Base-by-base conservation (phyloP, 2,888 invertebrate species). In the Drymonia ruficornis region DNA sequence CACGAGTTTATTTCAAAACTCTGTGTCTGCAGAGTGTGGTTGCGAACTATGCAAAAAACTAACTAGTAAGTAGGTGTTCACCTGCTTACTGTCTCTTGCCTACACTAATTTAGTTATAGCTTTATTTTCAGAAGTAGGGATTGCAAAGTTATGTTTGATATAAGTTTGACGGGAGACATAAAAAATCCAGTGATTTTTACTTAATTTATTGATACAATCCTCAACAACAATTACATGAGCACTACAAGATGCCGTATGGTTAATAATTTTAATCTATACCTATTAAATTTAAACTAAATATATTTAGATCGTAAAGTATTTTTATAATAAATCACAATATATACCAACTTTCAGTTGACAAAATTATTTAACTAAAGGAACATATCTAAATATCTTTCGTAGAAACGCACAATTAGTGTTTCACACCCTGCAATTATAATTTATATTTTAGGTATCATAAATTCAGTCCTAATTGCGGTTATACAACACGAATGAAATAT, bases 191-290 rank as follows among this genome's bases (percentile, higher is more conserved):
- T 60, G 61, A 71, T 76, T 83, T 87, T 87, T 83, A 72, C 86
- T 88, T 87, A 87, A 66, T 91, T 90, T 90, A 91, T 90, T 91
- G 85, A 89, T 89, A 88, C 84, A 88, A 86, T 88, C 80, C 80
- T 89, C 89, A 91, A 91, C 89, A 91, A 89, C 84, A 86, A 86
- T 80, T 86, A 89, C 85, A 84, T 80, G 81, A 88, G 83, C 82
- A 83, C 89, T 91, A 90, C 87, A 84, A 83, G 86, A 86, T 81
- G 73, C 71, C 62, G 68, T 64, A 81, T 78, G 83, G 76, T 84
- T 86, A 83, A 80, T 87, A 86, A 77, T 77, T 80, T 78, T 78
- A 80, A 76, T 78, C 81, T 86, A 87, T 83, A 83, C 76, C 83
- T 86, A 85, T 82, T 83, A 76, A 84, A 80, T 83, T 83, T 82